A percentile compares a stretch with the other conserved stretches of the same genome.
Evolutionary conservation across 2,113 vertebrate species (phyloP).

Genomic region (Cheirogaleus medius): DNA sequence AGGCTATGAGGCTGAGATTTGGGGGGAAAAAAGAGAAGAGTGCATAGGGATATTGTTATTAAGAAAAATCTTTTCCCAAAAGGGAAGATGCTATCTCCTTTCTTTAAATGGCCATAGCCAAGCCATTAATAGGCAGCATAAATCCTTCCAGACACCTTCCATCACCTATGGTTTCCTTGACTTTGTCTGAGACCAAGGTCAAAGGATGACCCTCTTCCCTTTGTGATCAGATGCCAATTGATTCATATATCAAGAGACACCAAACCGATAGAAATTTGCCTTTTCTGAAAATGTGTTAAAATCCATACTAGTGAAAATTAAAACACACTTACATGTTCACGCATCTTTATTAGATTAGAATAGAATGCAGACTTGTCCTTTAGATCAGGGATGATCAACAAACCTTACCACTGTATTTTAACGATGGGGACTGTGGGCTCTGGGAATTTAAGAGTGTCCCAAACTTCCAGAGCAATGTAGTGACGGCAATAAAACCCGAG

Average conservation of each 20-base stretch:
- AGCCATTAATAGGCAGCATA: neutral
- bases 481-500: neutral
- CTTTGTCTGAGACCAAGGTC: neutral
- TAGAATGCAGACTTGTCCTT: neutral
- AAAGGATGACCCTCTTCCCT: neutral
- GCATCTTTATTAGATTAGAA: neutral
- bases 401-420: neutral
- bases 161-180: neutral
- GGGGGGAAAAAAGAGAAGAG: accelerated
- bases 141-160: neutral
- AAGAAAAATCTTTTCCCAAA: neutral
- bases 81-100: neutral
- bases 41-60: too few relatives aligned
- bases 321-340: neutral
- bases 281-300: slow-evolving; percentile 27
- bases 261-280: neutral
- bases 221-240: neutral
- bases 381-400: neutral
- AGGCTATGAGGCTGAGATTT: neutral
- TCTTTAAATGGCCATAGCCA: neutral
- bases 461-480: neutral
- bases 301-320: neutral
- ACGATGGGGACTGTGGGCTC: neutral
- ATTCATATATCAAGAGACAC: neutral
- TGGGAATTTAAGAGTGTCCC: neutral